Evolutionary conservation across 2,113 vertebrate genomes (phyloP).

Genomic region (Siniperca knerii): DNA sequence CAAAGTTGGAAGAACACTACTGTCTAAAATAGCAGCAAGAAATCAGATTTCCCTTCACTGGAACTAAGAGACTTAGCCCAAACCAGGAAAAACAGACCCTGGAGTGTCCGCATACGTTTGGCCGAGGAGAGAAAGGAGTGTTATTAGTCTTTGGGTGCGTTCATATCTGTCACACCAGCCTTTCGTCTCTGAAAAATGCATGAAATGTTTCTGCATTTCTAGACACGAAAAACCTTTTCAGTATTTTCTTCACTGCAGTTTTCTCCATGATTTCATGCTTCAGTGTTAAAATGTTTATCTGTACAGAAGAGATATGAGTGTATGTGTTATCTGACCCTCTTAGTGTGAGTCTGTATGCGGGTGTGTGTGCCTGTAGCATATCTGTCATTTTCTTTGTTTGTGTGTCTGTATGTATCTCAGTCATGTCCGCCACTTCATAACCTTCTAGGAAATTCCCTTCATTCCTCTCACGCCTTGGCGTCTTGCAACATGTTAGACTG

Average conservation of each 20-base stretch:
- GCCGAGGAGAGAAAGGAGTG: not conserved
- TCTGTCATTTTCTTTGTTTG: conserved; percentile 2
- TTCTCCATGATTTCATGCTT: not conserved
- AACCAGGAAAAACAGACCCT: not conserved
- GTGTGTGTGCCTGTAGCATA: not conserved
- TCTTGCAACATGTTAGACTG: conserved; percentile 44
- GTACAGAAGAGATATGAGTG: not conserved
- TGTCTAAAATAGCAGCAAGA: not conserved
- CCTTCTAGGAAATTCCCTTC: conserved; percentile 33
- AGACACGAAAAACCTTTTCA: not conserved
- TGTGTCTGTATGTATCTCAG: not conserved
- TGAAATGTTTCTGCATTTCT: not conserved
- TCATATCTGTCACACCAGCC: not conserved
- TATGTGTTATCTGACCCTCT: conserved; percentile 5
- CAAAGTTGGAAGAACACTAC: not conserved
- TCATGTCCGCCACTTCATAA: not conserved
- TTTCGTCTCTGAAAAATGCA: not conserved
- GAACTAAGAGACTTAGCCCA: not conserved
- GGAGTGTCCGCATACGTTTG: not conserved
- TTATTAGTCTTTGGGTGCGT: not conserved
- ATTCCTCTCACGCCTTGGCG: conserved; percentile 35
- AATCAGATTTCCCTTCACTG: not conserved
- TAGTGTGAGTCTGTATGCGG: too few relatives aligned
- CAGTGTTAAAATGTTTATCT: not conserved
- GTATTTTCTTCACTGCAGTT: not conserved